Evolutionary conservation across 2,888 invertebrate genomes (phyloP).

Genomic region (Bombylius major): DNA sequence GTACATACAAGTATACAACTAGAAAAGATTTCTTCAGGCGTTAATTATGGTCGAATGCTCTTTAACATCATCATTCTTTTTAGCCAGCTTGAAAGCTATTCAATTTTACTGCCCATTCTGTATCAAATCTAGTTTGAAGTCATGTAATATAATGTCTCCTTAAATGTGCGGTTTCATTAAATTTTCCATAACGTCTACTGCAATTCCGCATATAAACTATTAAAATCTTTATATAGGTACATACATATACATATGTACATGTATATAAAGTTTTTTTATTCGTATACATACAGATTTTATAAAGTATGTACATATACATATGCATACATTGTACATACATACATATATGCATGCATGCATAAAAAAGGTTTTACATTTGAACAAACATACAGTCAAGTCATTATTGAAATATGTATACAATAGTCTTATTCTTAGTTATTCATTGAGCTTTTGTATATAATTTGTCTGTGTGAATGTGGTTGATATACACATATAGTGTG

Average conservation of each 20-base stretch:
- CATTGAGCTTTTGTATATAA: no score
- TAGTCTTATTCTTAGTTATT: no score
- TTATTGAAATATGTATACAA: no score
- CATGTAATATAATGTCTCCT: background rate
- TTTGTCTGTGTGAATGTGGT: no score
- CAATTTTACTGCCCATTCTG: background rate
- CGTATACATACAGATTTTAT: no score
- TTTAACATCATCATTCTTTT: background rate
- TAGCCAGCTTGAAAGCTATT: background rate
- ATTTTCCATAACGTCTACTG: background rate
- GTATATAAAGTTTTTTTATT: background rate
- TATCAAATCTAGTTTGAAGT: background rate
- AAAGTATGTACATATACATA: background rate
- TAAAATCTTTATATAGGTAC: no score
- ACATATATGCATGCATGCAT: no score
- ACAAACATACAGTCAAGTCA: no score
- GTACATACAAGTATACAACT: background rate
- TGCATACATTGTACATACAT: background rate
- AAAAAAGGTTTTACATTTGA: no score
- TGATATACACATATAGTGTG: no score
- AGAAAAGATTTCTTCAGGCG: background rate
- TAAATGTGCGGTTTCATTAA: background rate
- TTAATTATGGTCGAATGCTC: background rate
- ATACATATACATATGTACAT: background rate
- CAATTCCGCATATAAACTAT: background rate